Evolutionary conservation across 1,140 invertebrate species (phyloP).

Genomic region (Drosophila malerkotliana): DNA sequence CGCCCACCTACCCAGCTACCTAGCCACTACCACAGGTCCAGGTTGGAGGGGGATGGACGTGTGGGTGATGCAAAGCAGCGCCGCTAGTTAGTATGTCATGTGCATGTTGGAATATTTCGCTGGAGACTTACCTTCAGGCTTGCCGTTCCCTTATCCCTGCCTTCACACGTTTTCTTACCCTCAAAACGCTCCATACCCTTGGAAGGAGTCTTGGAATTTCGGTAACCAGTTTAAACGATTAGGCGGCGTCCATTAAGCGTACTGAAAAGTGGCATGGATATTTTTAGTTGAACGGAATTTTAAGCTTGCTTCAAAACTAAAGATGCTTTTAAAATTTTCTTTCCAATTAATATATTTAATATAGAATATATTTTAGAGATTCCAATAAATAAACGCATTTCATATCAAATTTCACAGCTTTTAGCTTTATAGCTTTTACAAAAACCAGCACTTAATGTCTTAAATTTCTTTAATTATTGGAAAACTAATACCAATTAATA

Average conservation of each 20-base stretch:
- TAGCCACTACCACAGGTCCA: neutral
- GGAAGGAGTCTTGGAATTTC: neutral
- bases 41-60: slow-evolving; percentile 17
- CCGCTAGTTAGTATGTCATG: slow-evolving; percentile 56
- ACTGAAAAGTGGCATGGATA: neutral
- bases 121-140: slow-evolving; percentile 27
- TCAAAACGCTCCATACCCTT: slow-evolving; percentile 19
- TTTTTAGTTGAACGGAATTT: neutral
- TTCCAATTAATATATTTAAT: no score
- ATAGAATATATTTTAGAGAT: no score
- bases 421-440: no score
- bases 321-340: no score
- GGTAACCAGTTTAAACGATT: neutral
- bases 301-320: neutral
- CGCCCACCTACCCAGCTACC: no score
- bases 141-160: neutral
- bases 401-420: no score
- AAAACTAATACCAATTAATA: no score
- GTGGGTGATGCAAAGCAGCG: slow-evolving; percentile 47
- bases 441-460: no score
- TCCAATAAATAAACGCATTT: no score
- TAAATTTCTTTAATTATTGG: no score
- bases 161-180: neutral
- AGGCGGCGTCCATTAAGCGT: neutral
- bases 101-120: slow-evolving; percentile 62